Conservation (phyloP, 35 echinoderm and acorn worm genomes). For the Heliocidaris tuberculata region DNA sequence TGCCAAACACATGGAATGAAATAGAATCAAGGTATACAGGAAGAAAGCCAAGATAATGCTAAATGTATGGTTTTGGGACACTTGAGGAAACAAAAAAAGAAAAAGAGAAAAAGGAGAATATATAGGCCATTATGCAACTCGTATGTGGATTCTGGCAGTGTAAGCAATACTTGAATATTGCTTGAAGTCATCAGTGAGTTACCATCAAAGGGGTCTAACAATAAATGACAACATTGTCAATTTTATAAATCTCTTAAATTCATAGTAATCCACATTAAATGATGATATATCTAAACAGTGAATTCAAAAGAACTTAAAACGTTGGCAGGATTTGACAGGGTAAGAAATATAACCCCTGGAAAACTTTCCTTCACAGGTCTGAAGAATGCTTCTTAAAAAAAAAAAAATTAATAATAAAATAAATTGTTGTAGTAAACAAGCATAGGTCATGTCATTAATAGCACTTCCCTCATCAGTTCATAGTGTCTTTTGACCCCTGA, state of each 20-base stretch:
- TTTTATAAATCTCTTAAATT: neutral
- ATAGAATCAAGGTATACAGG: neutral
- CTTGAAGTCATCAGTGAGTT: neutral
- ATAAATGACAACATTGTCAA: too few relatives aligned
- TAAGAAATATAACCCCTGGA: too few relatives aligned
- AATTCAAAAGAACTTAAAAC: neutral
- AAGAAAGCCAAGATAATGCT: neutral
- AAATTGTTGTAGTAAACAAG: too few relatives aligned
- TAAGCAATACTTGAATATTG: neutral
- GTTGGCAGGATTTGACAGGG: neutral
- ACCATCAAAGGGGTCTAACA: neutral
- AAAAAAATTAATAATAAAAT: too few relatives aligned
- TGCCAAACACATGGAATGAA: neutral
- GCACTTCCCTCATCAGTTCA: too few relatives aligned
- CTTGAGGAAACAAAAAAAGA: too few relatives aligned
- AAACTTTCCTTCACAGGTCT: too few relatives aligned
- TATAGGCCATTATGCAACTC: neutral
- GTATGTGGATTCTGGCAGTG: neutral
- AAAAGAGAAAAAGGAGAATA: too few relatives aligned
- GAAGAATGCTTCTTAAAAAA: too few relatives aligned
- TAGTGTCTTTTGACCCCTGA: too few relatives aligned
- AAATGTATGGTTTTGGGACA: neutral
- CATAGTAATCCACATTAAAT: neutral
- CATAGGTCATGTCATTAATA: too few relatives aligned
- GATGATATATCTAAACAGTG: neutral